Evolutionary conservation across 1,140 invertebrate species (phyloP), one percentile per base, ranked within the genome.

Genomic region (Pantala flavescens): DNA sequence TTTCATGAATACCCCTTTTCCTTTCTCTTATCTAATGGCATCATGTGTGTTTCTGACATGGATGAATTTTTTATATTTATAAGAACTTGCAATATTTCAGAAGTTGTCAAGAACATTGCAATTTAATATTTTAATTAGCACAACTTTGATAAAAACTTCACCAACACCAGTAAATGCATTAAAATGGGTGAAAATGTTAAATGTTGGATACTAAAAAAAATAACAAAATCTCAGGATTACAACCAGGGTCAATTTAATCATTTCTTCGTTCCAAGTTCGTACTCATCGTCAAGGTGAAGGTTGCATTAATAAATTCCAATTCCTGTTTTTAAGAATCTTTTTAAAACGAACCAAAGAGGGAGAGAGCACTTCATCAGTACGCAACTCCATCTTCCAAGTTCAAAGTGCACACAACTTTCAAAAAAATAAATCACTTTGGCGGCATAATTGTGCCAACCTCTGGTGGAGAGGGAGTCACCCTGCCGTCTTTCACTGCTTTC

Each of bases 151-250:
- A 63, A 63, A 21, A 63, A 63, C 49, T 19, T 63, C 49, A 63
- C 49, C 49, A 63, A 63, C 49, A 63, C 49, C 49, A 63, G 49
- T 63, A 63, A 16, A 19, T 63, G 49, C n/a, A 63, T 3, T 63
- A 63, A 63, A 63, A 63, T 21, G 49, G 49, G 16, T 63, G 16
- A 19, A 19, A 49, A 63, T 16, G 3, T 63, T 63, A 21, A 63
- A 63, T 63, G 49, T 63, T 21, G n/a, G 49, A 63, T 63, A 21
- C n/a, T 63, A 7, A 63, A 63, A 63, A 63, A 63, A 63, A 63
- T 63, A 63, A 63, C 49, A 63, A 63, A 63, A 63, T 63, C 49
- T 63, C 49, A 63, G 49, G n/a, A 63, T 63, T 63, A 63, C 49
- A 63, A 63, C n/a, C 49, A 63, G n/a, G 49, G n/a, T 63, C 49